Evolutionary conservation across 2,888 invertebrate genomes (phyloP), one percentile per base, ranked within the genome.

Genomic region (Dione juno): DNA sequence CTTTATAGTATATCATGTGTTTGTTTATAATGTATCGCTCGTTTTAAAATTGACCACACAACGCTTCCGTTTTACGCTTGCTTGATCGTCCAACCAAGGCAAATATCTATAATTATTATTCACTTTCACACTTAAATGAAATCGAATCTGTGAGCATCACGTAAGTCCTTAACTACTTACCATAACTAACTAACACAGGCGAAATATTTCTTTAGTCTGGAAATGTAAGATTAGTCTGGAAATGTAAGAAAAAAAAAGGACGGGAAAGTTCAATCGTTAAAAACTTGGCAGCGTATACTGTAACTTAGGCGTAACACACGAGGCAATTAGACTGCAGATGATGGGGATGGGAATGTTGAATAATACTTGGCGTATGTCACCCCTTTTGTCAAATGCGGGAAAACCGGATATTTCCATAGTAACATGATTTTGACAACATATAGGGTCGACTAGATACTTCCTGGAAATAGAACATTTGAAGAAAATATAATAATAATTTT

Each of bases 201-300:
- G 10, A 48, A 10, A 19, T 48, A 48, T 48, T 48, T 13, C 8
- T 9, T 53, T 14, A 10, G 11, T 37, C 54, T 54, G 35, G 3
- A 1, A 10, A 48, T 16, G 35, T 37, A 16, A 37, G 16, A 54
- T 54, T 54, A n/a, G n/a, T n/a, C n/a, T n/a, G n/a, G n/a, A n/a
- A n/a, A n/a, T 54, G 10, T 54, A 54, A 54, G 57, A 7, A 37
- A 40, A 16, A 37, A 71, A 64, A 69, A 74, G 72, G 71, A 63
- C 13, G 8, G 16, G n/a, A 37, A 21, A 21, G 50, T n/a, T 28
- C 48, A 57, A 21, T 63, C 57, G 54, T 64, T 67, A 58, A 40
- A n/a, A 40, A 58, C 48, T 67, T 67, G 67, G 67, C 67, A 40
- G 14, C 40, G 7, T 50, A 41, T 40, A 11, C 58, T 19, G 21